phyloP scores from a whole-genome alignment of 2,888 invertebrate genomes.

The Amphipoea lucens region DNA sequence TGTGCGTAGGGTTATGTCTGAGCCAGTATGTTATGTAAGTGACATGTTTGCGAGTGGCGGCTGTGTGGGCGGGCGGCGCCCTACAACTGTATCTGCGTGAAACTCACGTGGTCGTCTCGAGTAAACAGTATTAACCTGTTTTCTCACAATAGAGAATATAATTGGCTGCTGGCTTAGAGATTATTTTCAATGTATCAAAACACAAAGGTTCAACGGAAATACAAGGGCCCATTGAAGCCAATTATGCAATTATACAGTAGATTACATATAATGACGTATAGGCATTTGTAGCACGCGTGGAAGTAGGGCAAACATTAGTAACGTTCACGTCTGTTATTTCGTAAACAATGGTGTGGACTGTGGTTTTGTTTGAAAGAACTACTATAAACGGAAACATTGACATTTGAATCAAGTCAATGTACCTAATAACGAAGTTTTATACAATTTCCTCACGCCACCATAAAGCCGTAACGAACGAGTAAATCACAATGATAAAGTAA shows the following conservation, averaged over 20 bases:
- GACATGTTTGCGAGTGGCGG: conserved; percentile 65
- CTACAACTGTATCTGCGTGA: conserved; percentile 68
- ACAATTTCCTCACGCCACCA: conserved; percentile 17
- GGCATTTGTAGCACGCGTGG: conserved; percentile 54
- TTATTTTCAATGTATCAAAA: conserved; percentile 45
- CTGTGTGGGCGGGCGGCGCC: conserved; percentile 83
- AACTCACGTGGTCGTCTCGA: conserved; percentile 67
- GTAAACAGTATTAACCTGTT: conserved; percentile 70
- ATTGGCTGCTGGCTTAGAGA: conserved; percentile 34
- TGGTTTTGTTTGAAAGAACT: conserved; percentile 50
- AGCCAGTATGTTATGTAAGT: conserved; percentile 76
- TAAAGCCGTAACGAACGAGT: conserved; percentile 12
- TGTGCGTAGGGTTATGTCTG: conserved; percentile 67
- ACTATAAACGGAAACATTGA: conserved; percentile 43
- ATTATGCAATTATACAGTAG: conserved; percentile 62
- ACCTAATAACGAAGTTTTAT: conserved; percentile 13
- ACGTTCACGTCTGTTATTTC: conserved; percentile 67
- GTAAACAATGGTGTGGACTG: conserved; percentile 61
- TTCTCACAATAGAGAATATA: conserved; percentile 36
- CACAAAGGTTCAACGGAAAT: conserved; percentile 38
- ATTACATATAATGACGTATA: conserved; percentile 71
- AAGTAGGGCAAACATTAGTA: conserved; percentile 68
- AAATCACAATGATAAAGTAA: conserved; percentile 15
- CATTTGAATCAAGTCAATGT: conserved; percentile 34
- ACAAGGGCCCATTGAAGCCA: conserved; percentile 50